Evolutionary conservation across 2,797 vertebrate species (phyloP), one percentile per base, ranked within the genome.

Genomic region (Huso huso): DNA sequence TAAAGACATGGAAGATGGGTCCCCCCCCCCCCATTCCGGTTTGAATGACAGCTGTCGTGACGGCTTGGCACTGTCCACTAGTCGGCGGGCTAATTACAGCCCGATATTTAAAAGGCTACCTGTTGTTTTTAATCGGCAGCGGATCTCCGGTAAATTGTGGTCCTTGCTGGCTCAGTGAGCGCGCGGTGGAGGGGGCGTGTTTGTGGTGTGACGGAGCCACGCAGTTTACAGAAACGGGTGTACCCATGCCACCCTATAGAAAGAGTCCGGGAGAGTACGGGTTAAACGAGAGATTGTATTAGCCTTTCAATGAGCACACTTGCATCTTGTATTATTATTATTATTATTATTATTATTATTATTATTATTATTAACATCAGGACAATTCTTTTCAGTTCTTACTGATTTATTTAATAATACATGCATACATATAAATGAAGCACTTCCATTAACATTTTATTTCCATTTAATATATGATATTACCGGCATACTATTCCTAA

Each of bases 151-250:
- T 11, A 10, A 7, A n/a, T 6, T 13, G 15, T 7, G 12, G 55
- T 11, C 11, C 10, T n/a, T 11, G 55, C 55, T 6, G 55, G 68
- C 66, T 66, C 52, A 65, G 66, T 68, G 61, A 66, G 15, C 57
- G 64, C 67, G 69, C 63, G 72, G 71, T 1, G 64, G 37, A 49
- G 58, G 67, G 70, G 62, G 51, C 78, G 71, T 76, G 85, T 87
- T 82, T 85, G 81, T 84, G 76, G 82, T 82, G 82, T 87, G 87
- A 86, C 84, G 86, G 83, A 37, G 37, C 37, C 37, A 37, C 52
- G 58, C 83, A 79, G 70, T 76, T 86, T 86, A 87, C 37, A 37
- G 37, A 37, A 37, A 4, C 37, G 37, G 37, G 37, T 37, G 37
- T 37, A 37, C 4, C 37, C 37, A 37, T 1, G 37, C 37, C 37